Conservation (phyloP, 2,797 vertebrate genomes). For the Oophaga sylvatica region DNA sequence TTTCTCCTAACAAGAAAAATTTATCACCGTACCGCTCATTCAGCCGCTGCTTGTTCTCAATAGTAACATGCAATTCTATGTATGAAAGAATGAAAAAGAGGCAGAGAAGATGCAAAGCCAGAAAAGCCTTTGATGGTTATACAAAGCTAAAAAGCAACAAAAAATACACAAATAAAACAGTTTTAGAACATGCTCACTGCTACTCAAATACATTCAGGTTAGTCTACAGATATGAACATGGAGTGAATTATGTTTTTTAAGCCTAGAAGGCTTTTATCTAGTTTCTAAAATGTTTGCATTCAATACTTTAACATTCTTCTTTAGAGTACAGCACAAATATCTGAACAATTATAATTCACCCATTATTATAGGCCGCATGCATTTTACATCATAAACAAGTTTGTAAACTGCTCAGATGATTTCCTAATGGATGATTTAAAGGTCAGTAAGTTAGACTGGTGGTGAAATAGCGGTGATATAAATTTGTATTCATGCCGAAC, state of each 20-base stretch:
- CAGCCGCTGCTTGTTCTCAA: slow-evolving; percentile 83
- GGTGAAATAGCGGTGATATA: not conserved
- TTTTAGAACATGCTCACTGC: slow-evolving; percentile 58
- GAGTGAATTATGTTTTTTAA: not conserved
- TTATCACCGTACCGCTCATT: slow-evolving; percentile 95
- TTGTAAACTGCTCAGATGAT: not conserved
- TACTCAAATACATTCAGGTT: slow-evolving; percentile 24
- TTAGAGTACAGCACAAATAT: not conserved
- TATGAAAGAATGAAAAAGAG: slow-evolving; percentile 80
- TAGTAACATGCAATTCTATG: slow-evolving; percentile 75
- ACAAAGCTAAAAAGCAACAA: slow-evolving; percentile 78
- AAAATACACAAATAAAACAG: slow-evolving; percentile 49
- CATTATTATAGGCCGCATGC: not conserved
- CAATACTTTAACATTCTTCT: not conserved
- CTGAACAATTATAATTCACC: not conserved
- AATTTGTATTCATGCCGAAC: not conserved
- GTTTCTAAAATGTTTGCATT: not conserved
- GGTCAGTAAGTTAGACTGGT: not conserved
- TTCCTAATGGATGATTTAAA: not conserved
- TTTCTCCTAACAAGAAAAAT: slow-evolving; percentile 99
- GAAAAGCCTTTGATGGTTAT: slow-evolving; percentile 75
- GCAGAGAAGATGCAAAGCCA: slow-evolving; percentile 85
- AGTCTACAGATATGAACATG: slow-evolving; percentile 12
- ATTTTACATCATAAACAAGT: not conserved
- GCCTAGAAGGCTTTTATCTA: not conserved